A percentile compares a stretch with the other conserved stretches of the same genome.
phyloP scores from a whole-genome alignment of 2,797 vertebrate genomes.

The Numenius phaeopus region DNA sequence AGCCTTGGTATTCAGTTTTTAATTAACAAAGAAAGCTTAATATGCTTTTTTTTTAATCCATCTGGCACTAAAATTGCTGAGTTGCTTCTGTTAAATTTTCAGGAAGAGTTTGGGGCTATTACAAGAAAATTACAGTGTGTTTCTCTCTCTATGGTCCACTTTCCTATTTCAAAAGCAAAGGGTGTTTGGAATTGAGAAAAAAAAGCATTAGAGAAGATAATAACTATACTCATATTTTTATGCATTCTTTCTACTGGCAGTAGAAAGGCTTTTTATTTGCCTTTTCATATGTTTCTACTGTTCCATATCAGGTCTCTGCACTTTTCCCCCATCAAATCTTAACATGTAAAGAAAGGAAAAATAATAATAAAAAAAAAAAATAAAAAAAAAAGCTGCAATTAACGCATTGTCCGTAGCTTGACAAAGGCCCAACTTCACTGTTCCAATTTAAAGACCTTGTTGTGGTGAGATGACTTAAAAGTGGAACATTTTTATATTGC shows the following conservation, averaged over 20 bases:
- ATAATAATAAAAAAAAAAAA: too few relatives aligned
- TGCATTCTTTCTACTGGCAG: constrained; percentile 15
- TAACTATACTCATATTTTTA: neutral
- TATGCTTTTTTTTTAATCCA: constrained; percentile 56
- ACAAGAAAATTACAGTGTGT: constrained; percentile 66
- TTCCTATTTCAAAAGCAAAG: constrained; percentile 61
- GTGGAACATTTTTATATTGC: constrained; percentile 17
- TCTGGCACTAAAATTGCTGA: constrained; percentile 78
- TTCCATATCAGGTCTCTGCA: neutral
- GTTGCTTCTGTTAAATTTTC: constrained; percentile 71
- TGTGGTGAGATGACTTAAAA: neutral
- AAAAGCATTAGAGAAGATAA: constrained; percentile 12
- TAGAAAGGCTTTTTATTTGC: neutral
- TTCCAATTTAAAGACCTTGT: constrained; percentile 36
- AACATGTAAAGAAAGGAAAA: neutral
- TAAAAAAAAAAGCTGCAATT: neutral
- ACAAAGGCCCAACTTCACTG: constrained; percentile 4
- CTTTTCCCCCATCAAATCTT: neutral
- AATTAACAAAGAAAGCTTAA: constrained; percentile 82
- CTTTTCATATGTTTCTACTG: neutral
- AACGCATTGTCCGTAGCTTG: neutral
- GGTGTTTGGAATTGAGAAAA: constrained; percentile 43
- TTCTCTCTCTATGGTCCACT: constrained; percentile 61
- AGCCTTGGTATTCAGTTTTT: constrained; percentile 67
- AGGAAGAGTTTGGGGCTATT: constrained; percentile 71